Percentiles rank a stretch among this genome's conserved stretches.
Conservation (phyloP, 2,888 invertebrate genomes). For the Dynastes tityus region DNA sequence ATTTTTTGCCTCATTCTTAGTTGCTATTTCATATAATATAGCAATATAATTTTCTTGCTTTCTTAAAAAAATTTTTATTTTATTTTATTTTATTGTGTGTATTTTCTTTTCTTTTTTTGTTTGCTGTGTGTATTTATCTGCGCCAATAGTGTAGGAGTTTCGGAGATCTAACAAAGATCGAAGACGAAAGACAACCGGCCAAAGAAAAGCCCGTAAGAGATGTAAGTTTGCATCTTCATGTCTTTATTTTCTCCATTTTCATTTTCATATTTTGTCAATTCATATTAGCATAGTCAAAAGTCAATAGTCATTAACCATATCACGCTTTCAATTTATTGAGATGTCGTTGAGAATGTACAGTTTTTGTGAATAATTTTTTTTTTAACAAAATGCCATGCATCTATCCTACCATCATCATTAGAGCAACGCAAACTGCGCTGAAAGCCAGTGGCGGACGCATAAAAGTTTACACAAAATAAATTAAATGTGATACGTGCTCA, state of each 20-base stretch:
- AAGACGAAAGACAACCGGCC: slow-evolving; percentile 63
- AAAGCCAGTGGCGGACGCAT: too few species aligned
- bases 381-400: too few species aligned
- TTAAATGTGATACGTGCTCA: too few species aligned
- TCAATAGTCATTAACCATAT: background rate
- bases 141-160: slow-evolving; percentile 75
- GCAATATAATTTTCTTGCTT: slow-evolving; percentile 46
- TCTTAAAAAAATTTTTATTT: slow-evolving; percentile 39
- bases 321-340: background rate
- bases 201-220: slow-evolving; percentile 49
- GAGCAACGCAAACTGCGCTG: too few species aligned
- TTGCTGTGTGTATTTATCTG: slow-evolving; percentile 56
- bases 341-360: too few species aligned
- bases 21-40: too few species aligned
- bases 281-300: too few species aligned
- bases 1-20: background rate
- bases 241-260: background rate
- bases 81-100: slow-evolving; percentile 42
- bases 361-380: too few species aligned
- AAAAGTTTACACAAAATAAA: too few species aligned
- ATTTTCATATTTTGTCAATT: background rate
- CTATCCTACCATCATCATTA: too few species aligned
- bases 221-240: slow-evolving; percentile 39
- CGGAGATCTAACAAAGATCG: slow-evolving; percentile 75
- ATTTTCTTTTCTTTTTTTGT: slow-evolving; percentile 43